Percentiles rank a stretch among this genome's conserved stretches.
Evolutionary conservation across 2,797 vertebrate genomes (phyloP).

Genomic region (Sebastolobus altivelis): DNA sequence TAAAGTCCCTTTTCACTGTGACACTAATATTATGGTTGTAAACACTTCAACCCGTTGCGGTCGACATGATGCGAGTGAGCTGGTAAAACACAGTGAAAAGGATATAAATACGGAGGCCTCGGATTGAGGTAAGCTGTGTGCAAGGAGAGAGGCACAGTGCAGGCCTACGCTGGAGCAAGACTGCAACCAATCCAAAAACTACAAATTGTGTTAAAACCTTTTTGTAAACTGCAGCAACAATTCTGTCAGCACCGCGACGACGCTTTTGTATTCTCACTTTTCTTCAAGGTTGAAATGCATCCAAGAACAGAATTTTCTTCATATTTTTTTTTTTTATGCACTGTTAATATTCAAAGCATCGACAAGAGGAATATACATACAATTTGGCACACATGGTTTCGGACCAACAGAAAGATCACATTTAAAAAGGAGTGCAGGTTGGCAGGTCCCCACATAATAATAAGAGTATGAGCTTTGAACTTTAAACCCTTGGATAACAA

Average conservation of each 20-base stretch:
- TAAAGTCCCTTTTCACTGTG: conserved; percentile 55
- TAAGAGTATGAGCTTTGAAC: conserved; percentile 81
- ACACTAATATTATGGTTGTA: conserved; percentile 54
- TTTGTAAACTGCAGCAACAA: conserved; percentile 73
- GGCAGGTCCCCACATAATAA: conserved; percentile 73
- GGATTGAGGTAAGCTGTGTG: conserved; percentile 75
- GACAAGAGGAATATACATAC: conserved; percentile 84
- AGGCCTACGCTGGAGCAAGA: conserved; percentile 61
- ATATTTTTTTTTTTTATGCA: conserved; percentile 78
- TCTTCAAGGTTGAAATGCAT: conserved; percentile 76
- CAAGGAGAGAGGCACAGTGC: conserved; percentile 73
- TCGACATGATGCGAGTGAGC: conserved; percentile 34
- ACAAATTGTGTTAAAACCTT: conserved; percentile 59
- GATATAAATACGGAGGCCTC: conserved; percentile 51
- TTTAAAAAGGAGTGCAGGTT: conserved; percentile 81
- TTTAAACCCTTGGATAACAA: conserved; percentile 85
- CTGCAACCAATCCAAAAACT: conserved; percentile 64
- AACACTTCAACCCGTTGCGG: conserved; percentile 53
- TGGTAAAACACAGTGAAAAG: conserved; percentile 68
- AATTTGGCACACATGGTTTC: conserved; percentile 89
- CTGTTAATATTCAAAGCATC: conserved; percentile 85
- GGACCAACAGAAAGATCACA: conserved; percentile 85
- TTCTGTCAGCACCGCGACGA: conserved; percentile 74
- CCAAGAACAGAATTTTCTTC: conserved; percentile 74
- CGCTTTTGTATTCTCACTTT: conserved; percentile 61